Conservation (phyloP, 2,888 invertebrate genomes). For the Lepidonotus clava region DNA sequence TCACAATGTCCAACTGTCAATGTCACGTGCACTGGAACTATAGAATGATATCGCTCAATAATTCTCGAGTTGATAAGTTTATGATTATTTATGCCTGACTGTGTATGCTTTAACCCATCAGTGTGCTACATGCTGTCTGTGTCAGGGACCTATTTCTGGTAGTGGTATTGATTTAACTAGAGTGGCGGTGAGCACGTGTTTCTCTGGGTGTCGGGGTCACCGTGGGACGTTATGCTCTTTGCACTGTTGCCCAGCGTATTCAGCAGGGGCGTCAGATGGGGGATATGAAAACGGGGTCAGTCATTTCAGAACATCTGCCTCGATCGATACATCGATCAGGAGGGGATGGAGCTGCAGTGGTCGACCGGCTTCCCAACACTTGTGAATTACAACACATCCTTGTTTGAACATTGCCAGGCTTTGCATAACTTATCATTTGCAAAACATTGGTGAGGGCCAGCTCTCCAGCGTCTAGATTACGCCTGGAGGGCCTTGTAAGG, state of each 20-base stretch:
- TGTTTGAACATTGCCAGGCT: background rate
- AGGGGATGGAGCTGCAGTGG: background rate
- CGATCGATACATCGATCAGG: conserved; percentile 34
- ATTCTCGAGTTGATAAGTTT: too few species aligned
- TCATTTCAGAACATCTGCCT: conserved; percentile 25
- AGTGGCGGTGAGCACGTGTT: too few species aligned
- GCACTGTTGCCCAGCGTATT: background rate
- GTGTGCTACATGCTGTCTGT: too few species aligned
- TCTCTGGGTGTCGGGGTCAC: too few species aligned
- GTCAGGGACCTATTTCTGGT: too few species aligned
- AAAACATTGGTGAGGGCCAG: background rate
- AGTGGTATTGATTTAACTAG: too few species aligned
- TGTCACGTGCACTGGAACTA: too few species aligned
- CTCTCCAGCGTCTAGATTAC: background rate
- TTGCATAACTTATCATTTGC: background rate
- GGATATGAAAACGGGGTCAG: conserved; percentile 39
- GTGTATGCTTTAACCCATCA: too few species aligned
- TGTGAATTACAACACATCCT: conserved; percentile 14
- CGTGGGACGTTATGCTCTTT: background rate
- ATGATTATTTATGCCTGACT: too few species aligned
- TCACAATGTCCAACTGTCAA: too few species aligned
- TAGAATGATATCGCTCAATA: too few species aligned
- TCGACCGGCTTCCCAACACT: background rate
- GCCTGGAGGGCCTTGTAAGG: background rate
- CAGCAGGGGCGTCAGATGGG: conserved; percentile 13